Percentiles rank a stretch among this genome's conserved stretches.
phyloP scores from a whole-genome alignment of 2,113 vertebrate species.

The Aramus guarauna region DNA sequence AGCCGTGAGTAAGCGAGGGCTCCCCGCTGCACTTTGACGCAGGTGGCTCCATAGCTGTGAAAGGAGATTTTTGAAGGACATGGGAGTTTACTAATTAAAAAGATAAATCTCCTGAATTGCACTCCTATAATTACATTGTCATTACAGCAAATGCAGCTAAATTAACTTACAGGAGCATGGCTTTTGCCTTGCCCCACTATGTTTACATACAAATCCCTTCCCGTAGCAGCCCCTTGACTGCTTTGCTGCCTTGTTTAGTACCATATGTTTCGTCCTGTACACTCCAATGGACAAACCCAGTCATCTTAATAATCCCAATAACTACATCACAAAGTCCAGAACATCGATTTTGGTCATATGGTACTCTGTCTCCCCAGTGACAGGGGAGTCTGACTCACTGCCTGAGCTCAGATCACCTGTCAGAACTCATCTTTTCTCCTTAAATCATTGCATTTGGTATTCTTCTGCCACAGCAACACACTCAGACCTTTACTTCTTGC shows the following conservation, averaged over 20 bases:
- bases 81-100: conserved; percentile 52
- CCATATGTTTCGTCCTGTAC: conserved; percentile 18
- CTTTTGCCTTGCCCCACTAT: conserved; percentile 17
- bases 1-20: background rate
- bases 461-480: background rate
- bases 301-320: conserved; percentile 15
- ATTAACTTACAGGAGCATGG: background rate
- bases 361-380: background rate
- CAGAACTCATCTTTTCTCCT: conserved; percentile 10
- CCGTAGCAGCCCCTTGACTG: background rate
- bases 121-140: conserved; percentile 22
- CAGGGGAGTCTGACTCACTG: background rate
- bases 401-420: background rate
- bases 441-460: background rate
- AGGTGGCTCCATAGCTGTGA: conserved; percentile 41
- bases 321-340: background rate
- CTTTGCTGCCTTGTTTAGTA: conserved; percentile 16
- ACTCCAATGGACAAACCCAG: conserved; percentile 13
- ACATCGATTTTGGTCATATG: conserved; percentile 24
- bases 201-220: conserved; percentile 40
- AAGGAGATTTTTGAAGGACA: conserved; percentile 58
- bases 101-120: conserved; percentile 58
- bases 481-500: background rate
- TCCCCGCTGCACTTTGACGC: conserved; percentile 32
- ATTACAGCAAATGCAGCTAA: background rate